These are phyloP conservation scores for Bombyx mandarina DNA, from an alignment of 1,140 invertebrate species.

Conservation along the genomic window DNA sequence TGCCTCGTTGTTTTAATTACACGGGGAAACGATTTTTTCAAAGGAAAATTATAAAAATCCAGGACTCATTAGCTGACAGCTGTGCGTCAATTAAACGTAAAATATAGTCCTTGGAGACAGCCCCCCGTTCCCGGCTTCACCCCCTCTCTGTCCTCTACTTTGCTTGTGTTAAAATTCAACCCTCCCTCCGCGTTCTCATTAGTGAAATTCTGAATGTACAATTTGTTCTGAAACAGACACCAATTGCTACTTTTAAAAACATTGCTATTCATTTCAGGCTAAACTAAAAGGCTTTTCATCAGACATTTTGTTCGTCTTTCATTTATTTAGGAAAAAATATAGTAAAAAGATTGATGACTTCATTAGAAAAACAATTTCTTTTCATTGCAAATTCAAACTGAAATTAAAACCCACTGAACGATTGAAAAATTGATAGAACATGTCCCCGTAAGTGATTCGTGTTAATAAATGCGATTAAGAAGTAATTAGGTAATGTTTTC, in stretches of 20 bases:
- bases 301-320: too few species aligned
- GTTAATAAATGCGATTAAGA: neutral
- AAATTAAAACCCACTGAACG: too few species aligned
- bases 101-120: slow-evolving; percentile 54
- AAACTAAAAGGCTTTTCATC: slow-evolving; percentile 1
- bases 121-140: slow-evolving; percentile 12
- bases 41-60: slow-evolving; percentile 32
- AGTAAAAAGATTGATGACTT: too few species aligned
- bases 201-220: slow-evolving; percentile 55
- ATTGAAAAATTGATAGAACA: too few species aligned
- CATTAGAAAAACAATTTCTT: too few species aligned
- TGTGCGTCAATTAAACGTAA: slow-evolving; percentile 62
- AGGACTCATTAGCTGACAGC: slow-evolving; percentile 58
- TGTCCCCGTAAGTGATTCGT: too few species aligned
- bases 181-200: slow-evolving; percentile 47
- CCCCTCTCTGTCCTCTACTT: slow-evolving; percentile 11
- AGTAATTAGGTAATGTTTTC: neutral
- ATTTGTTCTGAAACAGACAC: slow-evolving; percentile 62
- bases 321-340: too few species aligned
- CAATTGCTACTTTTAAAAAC: slow-evolving; percentile 54
- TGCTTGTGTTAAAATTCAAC: slow-evolving; percentile 25
- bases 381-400: too few species aligned
- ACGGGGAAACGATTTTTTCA: slow-evolving; percentile 8
- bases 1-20: slow-evolving; percentile 10
- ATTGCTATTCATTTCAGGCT: slow-evolving; percentile 41